Percentiles rank a stretch among this genome's conserved stretches.
Evolutionary conservation across 2,797 vertebrate species (phyloP).

Genomic region (Platyrinchus mystaceus): DNA sequence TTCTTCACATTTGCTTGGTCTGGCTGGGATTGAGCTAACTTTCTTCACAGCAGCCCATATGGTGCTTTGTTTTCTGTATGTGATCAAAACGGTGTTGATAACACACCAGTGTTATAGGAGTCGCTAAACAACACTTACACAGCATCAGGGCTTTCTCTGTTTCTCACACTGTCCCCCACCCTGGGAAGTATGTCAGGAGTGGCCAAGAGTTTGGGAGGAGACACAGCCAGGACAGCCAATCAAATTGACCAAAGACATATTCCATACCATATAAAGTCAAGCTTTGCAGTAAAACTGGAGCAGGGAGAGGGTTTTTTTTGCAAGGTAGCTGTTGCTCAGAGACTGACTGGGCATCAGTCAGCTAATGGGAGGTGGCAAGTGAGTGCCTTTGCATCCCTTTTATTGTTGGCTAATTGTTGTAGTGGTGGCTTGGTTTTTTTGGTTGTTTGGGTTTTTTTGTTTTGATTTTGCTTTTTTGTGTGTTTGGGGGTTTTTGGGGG

Average conservation of each 20-base stretch:
- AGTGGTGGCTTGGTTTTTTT: too few relatives aligned
- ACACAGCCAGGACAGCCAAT: neutral
- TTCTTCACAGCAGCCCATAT: neutral
- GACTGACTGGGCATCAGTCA: neutral
- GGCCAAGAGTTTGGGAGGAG: neutral
- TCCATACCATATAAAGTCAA: neutral
- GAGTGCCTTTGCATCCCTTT: neutral
- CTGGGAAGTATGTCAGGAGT: rapidly evolving
- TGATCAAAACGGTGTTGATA: neutral
- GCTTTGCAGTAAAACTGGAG: neutral
- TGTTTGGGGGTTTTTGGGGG: rapidly evolving
- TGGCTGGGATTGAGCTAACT: neutral
- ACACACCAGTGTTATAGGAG: rapidly evolving
- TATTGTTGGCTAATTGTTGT: neutral
- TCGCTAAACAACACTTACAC: neutral
- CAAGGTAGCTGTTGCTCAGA: neutral
- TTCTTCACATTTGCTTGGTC: neutral
- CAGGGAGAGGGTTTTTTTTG: neutral
- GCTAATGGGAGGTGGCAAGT: neutral
- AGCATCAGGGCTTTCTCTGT: neutral
- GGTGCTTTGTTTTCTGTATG: neutral
- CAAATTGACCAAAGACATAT: rapidly evolving
- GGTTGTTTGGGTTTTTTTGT: neutral
- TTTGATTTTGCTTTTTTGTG: neutral
- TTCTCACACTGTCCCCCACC: neutral